These are phyloP conservation scores for Calcarius lapponicus DNA, from an alignment of 2,797 vertebrate genomes.

Conservation along the genomic window DNA sequence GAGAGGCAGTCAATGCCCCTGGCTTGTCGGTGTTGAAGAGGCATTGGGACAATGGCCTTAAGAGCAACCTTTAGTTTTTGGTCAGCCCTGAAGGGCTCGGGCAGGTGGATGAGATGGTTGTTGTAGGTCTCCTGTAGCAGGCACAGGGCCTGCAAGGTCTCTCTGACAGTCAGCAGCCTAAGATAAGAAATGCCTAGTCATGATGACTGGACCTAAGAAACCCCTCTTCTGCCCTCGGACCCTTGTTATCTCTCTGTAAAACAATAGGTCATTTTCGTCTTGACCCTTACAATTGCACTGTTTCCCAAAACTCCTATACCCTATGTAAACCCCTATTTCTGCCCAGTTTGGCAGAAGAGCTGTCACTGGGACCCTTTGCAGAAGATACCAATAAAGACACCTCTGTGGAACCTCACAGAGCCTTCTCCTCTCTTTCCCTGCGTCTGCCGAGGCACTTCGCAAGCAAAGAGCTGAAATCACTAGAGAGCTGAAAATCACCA, in stretches of 20 bases:
- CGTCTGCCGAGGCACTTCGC: not conserved
- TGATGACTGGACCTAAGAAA: not conserved
- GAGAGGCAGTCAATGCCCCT: not conserved
- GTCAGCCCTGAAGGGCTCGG: not conserved
- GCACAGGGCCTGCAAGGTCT: not conserved
- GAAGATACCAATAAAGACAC: no score
- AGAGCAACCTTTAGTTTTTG: not conserved
- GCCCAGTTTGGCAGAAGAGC: no score
- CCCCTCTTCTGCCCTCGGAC: not conserved
- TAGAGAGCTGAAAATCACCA: no score
- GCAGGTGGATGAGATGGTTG: not conserved
- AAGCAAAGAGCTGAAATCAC: not conserved
- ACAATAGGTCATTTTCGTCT: rapidly evolving
- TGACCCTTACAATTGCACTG: not conserved
- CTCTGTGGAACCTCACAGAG: no score
- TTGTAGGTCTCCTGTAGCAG: not conserved
- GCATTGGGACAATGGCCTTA: not conserved
- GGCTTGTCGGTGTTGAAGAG: not conserved
- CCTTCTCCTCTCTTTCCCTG: not conserved
- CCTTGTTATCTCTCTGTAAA: not conserved
- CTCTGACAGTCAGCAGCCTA: not conserved
- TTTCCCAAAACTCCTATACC: not conserved
- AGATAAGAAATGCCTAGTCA: not conserved
- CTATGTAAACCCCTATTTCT: no score
- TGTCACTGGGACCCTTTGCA: no score